These are phyloP conservation scores for Alouatta caraya DNA, from an alignment of 2,797 vertebrate genomes.

Conservation along the genomic window DNA sequence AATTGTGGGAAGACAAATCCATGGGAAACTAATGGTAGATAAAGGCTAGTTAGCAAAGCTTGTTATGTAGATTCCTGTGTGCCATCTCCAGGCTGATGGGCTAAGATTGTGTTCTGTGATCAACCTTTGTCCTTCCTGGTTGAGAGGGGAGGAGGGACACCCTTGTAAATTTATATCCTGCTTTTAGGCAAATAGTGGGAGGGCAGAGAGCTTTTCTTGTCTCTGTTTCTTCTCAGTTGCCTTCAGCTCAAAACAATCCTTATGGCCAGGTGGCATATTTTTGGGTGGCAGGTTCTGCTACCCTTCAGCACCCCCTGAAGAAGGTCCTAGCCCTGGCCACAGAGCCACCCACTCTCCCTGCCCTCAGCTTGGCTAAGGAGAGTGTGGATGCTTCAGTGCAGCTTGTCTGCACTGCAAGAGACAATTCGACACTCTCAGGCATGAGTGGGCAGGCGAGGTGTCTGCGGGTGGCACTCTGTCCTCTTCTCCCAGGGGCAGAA, in stretches of 20 bases:
- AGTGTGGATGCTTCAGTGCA: not conserved
- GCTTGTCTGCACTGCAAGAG: not conserved
- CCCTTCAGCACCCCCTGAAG: not conserved
- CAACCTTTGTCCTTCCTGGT: not conserved
- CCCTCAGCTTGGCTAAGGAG: not conserved
- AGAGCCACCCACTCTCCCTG: not conserved
- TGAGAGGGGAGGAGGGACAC: not conserved
- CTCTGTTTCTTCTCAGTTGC: not conserved
- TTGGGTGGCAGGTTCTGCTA: not conserved
- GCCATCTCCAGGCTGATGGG: not conserved
- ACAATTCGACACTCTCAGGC: not conserved
- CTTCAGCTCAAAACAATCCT: not conserved
- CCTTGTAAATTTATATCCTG: not conserved
- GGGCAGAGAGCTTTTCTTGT: not conserved
- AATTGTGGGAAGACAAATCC: not conserved
- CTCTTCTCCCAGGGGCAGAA: not conserved
- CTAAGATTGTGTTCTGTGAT: not conserved
- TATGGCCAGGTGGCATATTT: not conserved
- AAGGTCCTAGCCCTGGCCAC: not conserved
- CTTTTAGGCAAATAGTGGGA: not conserved
- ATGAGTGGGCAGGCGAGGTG: not conserved
- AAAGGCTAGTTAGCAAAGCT: not conserved
- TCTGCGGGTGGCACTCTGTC: not conserved
- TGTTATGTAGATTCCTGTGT: not conserved
- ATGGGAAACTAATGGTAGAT: not conserved